These are phyloP conservation scores for Poeciliopsis infans DNA, from an alignment of 2,797 vertebrate species.

Conservation along the genomic window DNA sequence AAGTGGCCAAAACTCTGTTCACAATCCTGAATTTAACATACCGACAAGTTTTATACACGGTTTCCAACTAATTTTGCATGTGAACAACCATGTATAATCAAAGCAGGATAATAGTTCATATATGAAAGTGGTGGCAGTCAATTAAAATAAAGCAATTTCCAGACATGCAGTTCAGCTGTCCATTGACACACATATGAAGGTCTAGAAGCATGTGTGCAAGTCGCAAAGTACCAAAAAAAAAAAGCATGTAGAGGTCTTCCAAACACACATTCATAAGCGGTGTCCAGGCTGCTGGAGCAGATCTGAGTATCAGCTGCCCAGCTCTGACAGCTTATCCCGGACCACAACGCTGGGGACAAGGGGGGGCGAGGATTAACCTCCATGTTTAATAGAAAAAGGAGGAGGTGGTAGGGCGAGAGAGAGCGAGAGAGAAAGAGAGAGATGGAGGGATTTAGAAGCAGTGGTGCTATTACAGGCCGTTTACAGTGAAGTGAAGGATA, in stretches of 20 bases:
- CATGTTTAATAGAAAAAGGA: conserved; percentile 78
- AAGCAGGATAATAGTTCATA: background rate
- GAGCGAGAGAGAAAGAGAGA: conserved; percentile 48
- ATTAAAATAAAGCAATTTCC: conserved; percentile 17
- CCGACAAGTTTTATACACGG: background rate
- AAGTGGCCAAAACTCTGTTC: background rate
- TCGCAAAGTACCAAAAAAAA: background rate
- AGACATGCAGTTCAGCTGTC: conserved; percentile 25
- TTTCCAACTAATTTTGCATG: background rate
- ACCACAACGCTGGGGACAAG: conserved; percentile 61
- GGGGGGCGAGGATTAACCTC: conserved; percentile 77
- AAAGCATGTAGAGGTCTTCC: background rate
- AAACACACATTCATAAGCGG: conserved; percentile 10
- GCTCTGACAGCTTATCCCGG: conserved; percentile 74
- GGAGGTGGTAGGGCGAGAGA: conserved; percentile 63
- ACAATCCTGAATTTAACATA: background rate
- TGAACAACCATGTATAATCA: background rate
- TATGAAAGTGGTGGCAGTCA: conserved; percentile 35
- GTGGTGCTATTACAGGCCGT: conserved; percentile 77
- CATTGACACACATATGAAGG: conserved; percentile 17
- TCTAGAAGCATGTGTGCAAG: conserved; percentile 1
- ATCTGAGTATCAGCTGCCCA: conserved; percentile 70
- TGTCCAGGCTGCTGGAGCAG: conserved; percentile 57
- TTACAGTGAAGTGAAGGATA: conserved; percentile 79
- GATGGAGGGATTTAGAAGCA: conserved; percentile 76